Conservation (phyloP, 2,797 vertebrate genomes). For the Labeo calbasu region DNA sequence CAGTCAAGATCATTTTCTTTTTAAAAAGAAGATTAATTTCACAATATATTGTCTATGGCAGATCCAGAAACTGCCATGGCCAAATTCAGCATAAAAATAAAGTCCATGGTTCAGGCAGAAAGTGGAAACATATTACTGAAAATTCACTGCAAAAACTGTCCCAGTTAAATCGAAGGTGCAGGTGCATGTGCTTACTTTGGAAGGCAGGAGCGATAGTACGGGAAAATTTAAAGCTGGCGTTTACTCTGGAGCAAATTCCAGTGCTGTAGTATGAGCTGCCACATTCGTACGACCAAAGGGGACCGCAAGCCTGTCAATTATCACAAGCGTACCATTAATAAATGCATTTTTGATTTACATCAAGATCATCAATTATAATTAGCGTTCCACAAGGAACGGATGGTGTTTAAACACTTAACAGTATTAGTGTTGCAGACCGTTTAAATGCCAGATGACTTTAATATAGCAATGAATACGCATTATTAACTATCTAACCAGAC, state of each 20-base stretch:
- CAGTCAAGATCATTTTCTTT: constrained; percentile 31
- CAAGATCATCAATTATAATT: neutral
- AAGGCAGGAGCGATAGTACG: constrained; percentile 94
- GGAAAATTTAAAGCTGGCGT: constrained; percentile 95
- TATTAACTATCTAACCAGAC: constrained; percentile 5
- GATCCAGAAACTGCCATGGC: constrained; percentile 29
- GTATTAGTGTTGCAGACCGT: constrained; percentile 1
- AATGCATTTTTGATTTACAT: neutral
- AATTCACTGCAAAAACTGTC: constrained; percentile 33
- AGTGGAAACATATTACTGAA: constrained; percentile 47
- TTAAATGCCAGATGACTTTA: neutral
- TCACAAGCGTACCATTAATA: neutral
- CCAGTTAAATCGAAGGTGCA: constrained; percentile 46
- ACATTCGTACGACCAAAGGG: constrained; percentile 98
- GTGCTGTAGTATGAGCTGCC: constrained; percentile 99
- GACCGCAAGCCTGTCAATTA: constrained; percentile 89
- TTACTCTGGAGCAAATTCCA: constrained; percentile 95
- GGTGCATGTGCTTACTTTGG: constrained; percentile 83
- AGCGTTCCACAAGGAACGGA: neutral
- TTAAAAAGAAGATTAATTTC: constrained; percentile 10
- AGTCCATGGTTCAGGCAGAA: constrained; percentile 24
- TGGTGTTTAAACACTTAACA: constrained; percentile 24
- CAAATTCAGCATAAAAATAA: constrained; percentile 35
- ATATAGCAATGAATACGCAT: neutral
- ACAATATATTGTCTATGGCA: constrained; percentile 27